Conservation (phyloP, 2,888 invertebrate genomes). For the Athalia circularis region DNA sequence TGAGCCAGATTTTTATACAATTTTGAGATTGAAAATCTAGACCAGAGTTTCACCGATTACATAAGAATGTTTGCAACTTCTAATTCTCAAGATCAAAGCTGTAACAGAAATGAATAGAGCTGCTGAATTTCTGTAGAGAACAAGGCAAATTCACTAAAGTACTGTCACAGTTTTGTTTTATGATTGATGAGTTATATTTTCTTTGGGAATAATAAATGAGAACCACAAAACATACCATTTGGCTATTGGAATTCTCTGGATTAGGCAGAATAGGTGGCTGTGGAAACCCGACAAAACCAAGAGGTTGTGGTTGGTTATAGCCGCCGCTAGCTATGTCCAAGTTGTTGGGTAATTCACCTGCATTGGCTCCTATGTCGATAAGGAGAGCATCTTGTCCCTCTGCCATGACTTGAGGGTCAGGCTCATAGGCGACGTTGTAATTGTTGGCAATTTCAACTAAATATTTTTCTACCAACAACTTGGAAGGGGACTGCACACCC, state of each 20-base stretch:
- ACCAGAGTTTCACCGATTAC: no score
- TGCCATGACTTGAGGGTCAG: slow-evolving; percentile 93
- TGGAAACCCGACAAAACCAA: slow-evolving; percentile 90
- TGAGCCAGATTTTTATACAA: no score
- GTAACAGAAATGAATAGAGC: no score
- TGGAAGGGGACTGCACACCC: slow-evolving; percentile 95
- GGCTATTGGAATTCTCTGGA: slow-evolving; percentile 69
- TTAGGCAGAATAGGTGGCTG: slow-evolving; percentile 81
- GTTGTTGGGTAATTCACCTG: slow-evolving; percentile 75
- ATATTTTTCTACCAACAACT: slow-evolving; percentile 94
- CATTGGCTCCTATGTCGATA: slow-evolving; percentile 66
- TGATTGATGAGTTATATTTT: no score
- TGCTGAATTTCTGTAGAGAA: no score
- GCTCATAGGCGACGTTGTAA: slow-evolving; percentile 95
- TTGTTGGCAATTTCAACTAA: slow-evolving; percentile 97
- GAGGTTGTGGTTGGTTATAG: slow-evolving; percentile 79
- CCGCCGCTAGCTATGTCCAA: slow-evolving; percentile 75
- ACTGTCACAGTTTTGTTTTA: no score
- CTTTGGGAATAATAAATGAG: no score
- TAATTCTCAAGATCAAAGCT: no score
- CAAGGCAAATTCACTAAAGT: no score
- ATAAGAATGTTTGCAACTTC: no score
- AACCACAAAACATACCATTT: slow-evolving; percentile 55
- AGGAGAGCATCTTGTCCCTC: slow-evolving; percentile 77
- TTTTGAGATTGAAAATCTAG: no score